Conservation (phyloP, 1,140 invertebrate species). For the Macrotrachela quadricornifera region DNA sequence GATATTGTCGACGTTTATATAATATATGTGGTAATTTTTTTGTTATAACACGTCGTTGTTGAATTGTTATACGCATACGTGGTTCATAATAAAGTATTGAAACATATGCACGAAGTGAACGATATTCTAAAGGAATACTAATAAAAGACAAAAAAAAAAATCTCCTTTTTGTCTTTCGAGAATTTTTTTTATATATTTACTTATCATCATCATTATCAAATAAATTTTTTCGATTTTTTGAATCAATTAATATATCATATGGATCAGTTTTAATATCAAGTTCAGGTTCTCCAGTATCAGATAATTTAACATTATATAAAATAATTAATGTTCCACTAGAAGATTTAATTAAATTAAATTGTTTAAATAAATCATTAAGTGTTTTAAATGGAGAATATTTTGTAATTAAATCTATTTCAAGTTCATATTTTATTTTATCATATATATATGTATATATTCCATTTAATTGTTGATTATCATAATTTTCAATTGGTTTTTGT, state of each 20-base stretch:
- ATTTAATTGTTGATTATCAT: no score
- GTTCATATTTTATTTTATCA: constrained; percentile 17
- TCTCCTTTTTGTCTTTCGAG: no score
- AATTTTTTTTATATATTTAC: no score
- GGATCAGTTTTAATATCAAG: constrained; percentile 25
- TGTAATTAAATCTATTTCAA: constrained; percentile 28
- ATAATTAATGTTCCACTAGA: constrained; percentile 28
- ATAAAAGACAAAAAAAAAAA: no score
- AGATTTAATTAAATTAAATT: constrained; percentile 29
- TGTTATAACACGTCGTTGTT: constrained; percentile 24
- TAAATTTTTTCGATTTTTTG: no score
- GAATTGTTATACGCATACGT: constrained; percentile 32
- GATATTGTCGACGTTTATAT: no score
- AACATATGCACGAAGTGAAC: constrained; percentile 28
- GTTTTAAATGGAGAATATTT: constrained; percentile 31
- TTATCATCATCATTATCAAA: no score
- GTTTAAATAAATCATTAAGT: constrained; percentile 23
- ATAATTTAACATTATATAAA: constrained; percentile 30
- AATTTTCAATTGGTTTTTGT: no score
- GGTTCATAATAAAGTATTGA: constrained; percentile 30
- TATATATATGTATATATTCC: no score
- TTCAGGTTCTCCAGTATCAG: constrained; percentile 26
- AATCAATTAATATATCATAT: not conserved
- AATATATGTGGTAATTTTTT: no score
- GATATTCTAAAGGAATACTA: constrained; percentile 20